A percentile compares a stretch with the other conserved stretches of the same genome.
Evolutionary conservation across 1,140 invertebrate species (phyloP).

Genomic region (Helicoverpa armigera): DNA sequence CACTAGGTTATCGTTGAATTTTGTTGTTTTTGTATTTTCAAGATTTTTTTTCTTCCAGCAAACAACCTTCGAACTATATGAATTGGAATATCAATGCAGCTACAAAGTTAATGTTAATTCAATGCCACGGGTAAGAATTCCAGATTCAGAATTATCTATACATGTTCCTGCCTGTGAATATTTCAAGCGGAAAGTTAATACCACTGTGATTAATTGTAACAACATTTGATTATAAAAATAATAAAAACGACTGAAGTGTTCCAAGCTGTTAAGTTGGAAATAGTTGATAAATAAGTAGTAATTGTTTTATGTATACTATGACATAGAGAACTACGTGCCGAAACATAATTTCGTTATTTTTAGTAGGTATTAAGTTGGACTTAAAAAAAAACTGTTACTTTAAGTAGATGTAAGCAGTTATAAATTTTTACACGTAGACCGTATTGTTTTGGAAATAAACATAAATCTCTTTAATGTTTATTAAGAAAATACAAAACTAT

Average conservation of each 20-base stretch:
- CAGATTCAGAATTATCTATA: constrained; percentile 75
- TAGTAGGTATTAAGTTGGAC: no score
- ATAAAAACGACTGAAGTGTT: constrained; percentile 40
- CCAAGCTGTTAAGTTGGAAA: no score
- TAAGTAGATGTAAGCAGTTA: background rate
- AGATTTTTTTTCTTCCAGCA: constrained; percentile 67
- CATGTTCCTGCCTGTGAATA: constrained; percentile 78
- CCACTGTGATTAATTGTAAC: constrained; percentile 67
- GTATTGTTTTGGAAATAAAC: background rate
- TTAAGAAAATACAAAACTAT: background rate
- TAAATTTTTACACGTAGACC: background rate
- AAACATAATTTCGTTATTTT: no score
- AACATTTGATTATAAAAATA: constrained; percentile 54
- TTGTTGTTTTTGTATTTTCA: background rate
- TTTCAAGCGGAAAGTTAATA: constrained; percentile 74
- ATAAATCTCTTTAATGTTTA: background rate
- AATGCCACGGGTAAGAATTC: constrained; percentile 62
- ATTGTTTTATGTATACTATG: no score
- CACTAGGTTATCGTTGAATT: background rate
- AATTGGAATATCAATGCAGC: constrained; percentile 77
- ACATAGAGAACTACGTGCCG: no score
- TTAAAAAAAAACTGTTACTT: no score
- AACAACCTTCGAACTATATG: constrained; percentile 76
- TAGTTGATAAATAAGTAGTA: no score
- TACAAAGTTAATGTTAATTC: constrained; percentile 77